phyloP scores from a whole-genome alignment of 2,888 invertebrate genomes.

The Myopa tessellatipennis region DNA sequence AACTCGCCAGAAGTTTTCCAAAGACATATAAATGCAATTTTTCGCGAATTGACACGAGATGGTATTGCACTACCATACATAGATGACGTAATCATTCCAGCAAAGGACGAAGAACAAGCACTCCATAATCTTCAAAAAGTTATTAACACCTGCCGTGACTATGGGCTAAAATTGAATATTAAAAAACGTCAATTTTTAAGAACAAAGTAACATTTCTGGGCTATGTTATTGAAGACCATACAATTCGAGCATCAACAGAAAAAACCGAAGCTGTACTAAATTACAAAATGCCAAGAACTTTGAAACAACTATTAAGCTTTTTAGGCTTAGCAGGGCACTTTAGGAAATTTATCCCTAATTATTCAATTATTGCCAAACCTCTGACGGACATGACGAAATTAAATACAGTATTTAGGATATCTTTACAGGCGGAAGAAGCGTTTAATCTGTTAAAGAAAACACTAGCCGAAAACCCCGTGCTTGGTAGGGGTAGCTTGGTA shows the following conservation, averaged over 20 bases:
- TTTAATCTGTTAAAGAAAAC: conserved; percentile 33
- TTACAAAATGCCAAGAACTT: conserved; percentile 50
- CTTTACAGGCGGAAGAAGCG: conserved; percentile 9
- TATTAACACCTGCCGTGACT: conserved; percentile 38
- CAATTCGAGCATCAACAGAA: conserved; percentile 43
- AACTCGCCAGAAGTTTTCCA: conserved; percentile 56
- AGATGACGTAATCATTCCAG: conserved; percentile 55
- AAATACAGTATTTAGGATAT: conserved; percentile 24
- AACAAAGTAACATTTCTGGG: conserved; percentile 45
- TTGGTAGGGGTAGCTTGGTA: too few relatives aligned
- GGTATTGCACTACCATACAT: conserved; percentile 49
- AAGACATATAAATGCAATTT: conserved; percentile 47
- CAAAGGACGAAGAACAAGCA: conserved; percentile 40
- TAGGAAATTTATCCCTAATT: conserved; percentile 50
- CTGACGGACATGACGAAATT: conserved; percentile 38
- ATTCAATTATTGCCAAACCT: conserved; percentile 22
- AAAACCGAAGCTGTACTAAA: conserved; percentile 51
- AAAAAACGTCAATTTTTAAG: conserved; percentile 47
- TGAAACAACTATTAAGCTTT: conserved; percentile 54
- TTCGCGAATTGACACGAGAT: conserved; percentile 39
- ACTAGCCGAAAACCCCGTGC: conserved; percentile 27
- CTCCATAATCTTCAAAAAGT: conserved; percentile 41
- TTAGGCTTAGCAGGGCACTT: conserved; percentile 55
- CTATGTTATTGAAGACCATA: conserved; percentile 40
- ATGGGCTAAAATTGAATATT: conserved; percentile 44